Evolutionary conservation across 1,140 invertebrate genomes (phyloP).

Genomic region (Sipha flava): DNA sequence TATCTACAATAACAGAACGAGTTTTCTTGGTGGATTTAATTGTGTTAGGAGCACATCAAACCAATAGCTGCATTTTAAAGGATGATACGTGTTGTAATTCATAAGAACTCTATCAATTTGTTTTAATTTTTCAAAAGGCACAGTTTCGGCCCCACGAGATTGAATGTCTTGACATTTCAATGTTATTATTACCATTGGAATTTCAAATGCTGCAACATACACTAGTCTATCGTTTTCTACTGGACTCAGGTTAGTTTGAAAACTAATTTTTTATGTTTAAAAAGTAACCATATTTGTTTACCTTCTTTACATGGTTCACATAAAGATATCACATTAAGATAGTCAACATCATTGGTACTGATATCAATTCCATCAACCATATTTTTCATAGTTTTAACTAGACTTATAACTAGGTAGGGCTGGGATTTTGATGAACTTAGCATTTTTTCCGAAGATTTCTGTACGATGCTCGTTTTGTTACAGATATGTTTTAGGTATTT

Average conservation of each 20-base stretch:
- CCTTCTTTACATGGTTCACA: too few relatives aligned
- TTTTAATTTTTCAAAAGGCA: constrained; percentile 52
- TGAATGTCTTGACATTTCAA: constrained; percentile 50
- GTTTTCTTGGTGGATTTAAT: constrained; percentile 39
- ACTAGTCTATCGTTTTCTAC: constrained; percentile 36
- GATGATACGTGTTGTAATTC: constrained; percentile 67
- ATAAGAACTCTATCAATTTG: constrained; percentile 58
- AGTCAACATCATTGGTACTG: too few relatives aligned
- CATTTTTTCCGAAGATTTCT: too few relatives aligned
- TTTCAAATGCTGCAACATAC: constrained; percentile 37
- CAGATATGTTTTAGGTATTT: too few relatives aligned
- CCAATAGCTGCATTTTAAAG: constrained; percentile 62
- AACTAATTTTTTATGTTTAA: too few relatives aligned
- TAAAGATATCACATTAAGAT: too few relatives aligned
- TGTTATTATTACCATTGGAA: constrained; percentile 38
- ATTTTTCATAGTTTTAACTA: too few relatives aligned
- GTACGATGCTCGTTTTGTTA: too few relatives aligned
- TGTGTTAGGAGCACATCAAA: constrained; percentile 54
- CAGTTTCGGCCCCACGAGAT: constrained; percentile 53
- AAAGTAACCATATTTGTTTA: too few relatives aligned
- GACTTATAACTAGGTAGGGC: too few relatives aligned
- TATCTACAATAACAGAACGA: constrained; percentile 41
- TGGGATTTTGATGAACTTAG: too few relatives aligned
- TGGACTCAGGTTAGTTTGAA: constrained; percentile 46
- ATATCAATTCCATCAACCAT: too few relatives aligned